phyloP scores from a whole-genome alignment of 1,140 invertebrate species.

The Contarinia nasturtii region DNA sequence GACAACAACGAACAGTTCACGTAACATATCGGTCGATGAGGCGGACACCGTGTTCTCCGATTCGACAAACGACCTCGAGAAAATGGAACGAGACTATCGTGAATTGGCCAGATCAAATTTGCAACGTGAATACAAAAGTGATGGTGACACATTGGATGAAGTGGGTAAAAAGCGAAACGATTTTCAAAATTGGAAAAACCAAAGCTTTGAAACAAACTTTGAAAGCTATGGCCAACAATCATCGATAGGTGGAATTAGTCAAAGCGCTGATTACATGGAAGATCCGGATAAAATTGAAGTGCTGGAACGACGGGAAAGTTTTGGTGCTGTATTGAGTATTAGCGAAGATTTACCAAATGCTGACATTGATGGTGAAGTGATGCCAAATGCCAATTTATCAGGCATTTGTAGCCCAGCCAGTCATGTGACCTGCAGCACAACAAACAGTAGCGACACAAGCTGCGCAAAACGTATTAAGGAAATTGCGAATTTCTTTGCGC shows the following conservation, averaged over 20 bases:
- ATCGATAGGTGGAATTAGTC: background rate
- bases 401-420: background rate
- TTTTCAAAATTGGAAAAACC: constrained; percentile 5
- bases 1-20: constrained; percentile 1
- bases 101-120: constrained; percentile 3
- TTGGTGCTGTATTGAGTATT: too few relatives aligned
- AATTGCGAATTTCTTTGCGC: background rate
- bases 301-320: too few relatives aligned
- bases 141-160: constrained; percentile 5
- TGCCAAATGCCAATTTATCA: background rate
- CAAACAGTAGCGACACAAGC: background rate
- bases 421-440: background rate
- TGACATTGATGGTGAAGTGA: background rate
- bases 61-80: constrained; percentile 1
- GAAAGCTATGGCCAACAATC: background rate
- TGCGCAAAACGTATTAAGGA: background rate
- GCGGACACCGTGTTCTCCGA: constrained; percentile 4
- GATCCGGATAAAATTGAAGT: background rate
- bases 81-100: constrained; percentile 3
- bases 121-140: constrained; percentile 6
- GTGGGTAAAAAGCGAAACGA: constrained; percentile 3
- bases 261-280: background rate
- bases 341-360: too few relatives aligned
- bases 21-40: constrained; percentile 4
- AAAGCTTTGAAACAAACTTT: constrained; percentile 4